Percentiles rank a stretch among this genome's conserved stretches.
Evolutionary conservation across 2,797 vertebrate genomes (phyloP).

Genomic region (Manis javanica): DNA sequence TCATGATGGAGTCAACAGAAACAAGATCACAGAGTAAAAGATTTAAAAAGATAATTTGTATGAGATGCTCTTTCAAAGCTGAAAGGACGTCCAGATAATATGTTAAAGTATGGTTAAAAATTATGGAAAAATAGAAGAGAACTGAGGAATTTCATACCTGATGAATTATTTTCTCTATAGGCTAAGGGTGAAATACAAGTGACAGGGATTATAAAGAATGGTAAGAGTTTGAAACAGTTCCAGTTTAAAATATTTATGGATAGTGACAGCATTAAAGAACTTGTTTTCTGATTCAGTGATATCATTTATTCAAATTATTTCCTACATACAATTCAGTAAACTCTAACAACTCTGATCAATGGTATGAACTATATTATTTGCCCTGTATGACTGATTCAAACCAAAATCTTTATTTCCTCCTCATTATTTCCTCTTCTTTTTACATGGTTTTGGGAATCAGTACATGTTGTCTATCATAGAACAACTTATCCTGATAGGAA

Average conservation of each 20-base stretch:
- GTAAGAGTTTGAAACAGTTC: not conserved
- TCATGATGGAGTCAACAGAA: not conserved
- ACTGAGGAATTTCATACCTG: not conserved
- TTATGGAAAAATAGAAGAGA: not conserved
- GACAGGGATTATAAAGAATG: not conserved
- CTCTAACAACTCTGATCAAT: not conserved
- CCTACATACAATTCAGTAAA: not conserved
- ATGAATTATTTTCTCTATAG: not conserved
- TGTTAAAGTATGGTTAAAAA: not conserved
- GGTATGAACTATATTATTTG: not conserved
- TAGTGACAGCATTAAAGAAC: not conserved
- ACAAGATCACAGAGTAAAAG: not conserved
- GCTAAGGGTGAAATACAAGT: not conserved
- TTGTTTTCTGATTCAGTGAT: not conserved
- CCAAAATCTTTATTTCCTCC: not conserved
- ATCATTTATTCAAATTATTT: not conserved
- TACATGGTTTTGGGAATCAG: not conserved
- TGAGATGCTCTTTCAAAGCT: not conserved
- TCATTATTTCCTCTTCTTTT: not conserved
- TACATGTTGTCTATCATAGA: not conserved
- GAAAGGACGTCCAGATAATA: not conserved
- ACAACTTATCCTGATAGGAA: not conserved
- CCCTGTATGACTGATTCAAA: not conserved
- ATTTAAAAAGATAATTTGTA: not conserved
- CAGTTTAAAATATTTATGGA: not conserved